Evolutionary conservation across 1,140 invertebrate species (phyloP), one percentile per base, ranked within the genome.

Genomic region (Anastrepha obliqua): DNA sequence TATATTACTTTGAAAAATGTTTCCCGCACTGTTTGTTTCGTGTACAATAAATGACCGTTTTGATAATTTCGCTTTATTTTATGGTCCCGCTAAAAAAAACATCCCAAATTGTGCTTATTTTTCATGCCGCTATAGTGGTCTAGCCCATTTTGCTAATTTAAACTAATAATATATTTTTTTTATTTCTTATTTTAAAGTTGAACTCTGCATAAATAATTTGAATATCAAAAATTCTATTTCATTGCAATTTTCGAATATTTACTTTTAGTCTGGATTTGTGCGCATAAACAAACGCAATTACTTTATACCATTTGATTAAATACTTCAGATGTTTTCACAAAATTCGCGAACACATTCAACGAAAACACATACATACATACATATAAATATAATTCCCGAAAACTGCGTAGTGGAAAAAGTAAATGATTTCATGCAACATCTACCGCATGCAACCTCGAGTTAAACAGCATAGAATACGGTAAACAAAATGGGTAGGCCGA

Each of bases 371-470:
- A 55, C 51, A 55, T 55, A 3, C 51, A 55, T 55, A 3, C 51
- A 55, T 11, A n/a, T n/a, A n/a, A n/a, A n/a, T n/a, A n/a, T 13
- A 67, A 39, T 29, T 29, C 20, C 2, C 9, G 7, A 29, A 67
- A 67, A 67, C 9, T 39, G 64, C 29, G 11, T 67, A 29, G 4
- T 39, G 20, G 64, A 42, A 67, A 55, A 67, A 39, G 64, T 13
- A 67, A 67, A 67, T 67, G 11, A 67, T 39, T 67, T 67, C 64
- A 13, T 42, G 64, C 64, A 67, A 67, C 64, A 67, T 67, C 39
- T 67, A 9, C 20, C 64, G 3, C 64, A 42, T 67, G 64, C 29
- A 67, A 67, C 64, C 20, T 39, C 29, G 4, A 67, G 64, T 67
- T 20, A 39, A 42, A 8, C 6, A 3, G 13, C 64, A 9, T 9